phyloP scores from a whole-genome alignment of 2,888 invertebrate species.

The Papilio elwesi region DNA sequence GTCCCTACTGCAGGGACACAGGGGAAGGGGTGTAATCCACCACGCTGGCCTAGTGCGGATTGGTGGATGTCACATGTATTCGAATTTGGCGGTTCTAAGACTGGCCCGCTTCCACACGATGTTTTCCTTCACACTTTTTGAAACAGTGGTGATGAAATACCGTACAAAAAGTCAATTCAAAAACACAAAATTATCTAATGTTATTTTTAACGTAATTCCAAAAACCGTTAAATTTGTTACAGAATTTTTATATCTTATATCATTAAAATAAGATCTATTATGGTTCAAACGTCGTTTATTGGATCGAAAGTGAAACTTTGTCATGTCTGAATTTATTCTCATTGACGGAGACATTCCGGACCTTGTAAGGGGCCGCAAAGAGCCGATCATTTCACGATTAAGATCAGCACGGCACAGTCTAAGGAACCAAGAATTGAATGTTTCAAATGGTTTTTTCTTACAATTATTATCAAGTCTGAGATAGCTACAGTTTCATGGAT shows the following conservation, averaged over 20 bases:
- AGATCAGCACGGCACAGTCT: conserved; percentile 60
- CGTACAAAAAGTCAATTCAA: too few relatives aligned
- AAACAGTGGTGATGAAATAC: too few relatives aligned
- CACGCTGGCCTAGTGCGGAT: too few relatives aligned
- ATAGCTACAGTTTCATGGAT: background rate
- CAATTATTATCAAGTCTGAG: background rate
- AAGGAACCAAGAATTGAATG: conserved; percentile 49
- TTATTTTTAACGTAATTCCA: too few relatives aligned
- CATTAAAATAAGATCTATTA: conserved; percentile 19
- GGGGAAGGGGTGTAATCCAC: too few relatives aligned
- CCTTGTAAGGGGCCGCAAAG: conserved; percentile 67
- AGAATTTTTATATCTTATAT: background rate
- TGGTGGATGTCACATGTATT: too few relatives aligned
- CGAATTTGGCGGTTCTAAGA: too few relatives aligned
- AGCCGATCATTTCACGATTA: conserved; percentile 59
- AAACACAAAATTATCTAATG: too few relatives aligned
- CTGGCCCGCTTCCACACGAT: too few relatives aligned
- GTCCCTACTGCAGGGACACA: too few relatives aligned
- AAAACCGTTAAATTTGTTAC: background rate
- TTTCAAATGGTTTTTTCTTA: conserved; percentile 17
- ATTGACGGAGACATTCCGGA: conserved; percentile 64
- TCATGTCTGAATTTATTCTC: conserved; percentile 51
- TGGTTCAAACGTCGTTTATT: conserved; percentile 1
- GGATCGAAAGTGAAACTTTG: conserved; percentile 37
- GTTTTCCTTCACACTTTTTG: too few relatives aligned